Conservation (phyloP, 2,113 vertebrate genomes). For the Rhodinocichla rosea region DNA sequence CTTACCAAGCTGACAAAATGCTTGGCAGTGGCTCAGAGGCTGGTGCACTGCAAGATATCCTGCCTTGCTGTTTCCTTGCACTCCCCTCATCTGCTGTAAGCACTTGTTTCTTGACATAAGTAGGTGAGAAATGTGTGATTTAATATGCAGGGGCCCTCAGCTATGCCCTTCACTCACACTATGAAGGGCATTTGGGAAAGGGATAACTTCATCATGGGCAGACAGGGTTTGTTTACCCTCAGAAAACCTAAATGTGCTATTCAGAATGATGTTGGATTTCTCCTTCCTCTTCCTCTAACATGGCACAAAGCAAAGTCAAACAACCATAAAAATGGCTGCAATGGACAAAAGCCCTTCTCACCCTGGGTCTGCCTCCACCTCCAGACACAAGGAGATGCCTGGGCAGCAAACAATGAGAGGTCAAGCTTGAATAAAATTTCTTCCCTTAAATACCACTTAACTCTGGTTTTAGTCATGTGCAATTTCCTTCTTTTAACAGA, state of each 20-base stretch:
- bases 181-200: background rate
- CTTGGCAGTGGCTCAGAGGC: conserved; percentile 16
- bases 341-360: background rate
- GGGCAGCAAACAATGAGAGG: background rate
- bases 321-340: background rate
- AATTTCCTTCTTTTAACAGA: background rate
- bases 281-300: background rate
- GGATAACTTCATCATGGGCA: background rate
- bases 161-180: background rate
- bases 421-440: background rate
- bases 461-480: background rate
- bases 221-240: background rate
- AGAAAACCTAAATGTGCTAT: background rate
- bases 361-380: background rate
- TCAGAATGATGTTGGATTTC: background rate
- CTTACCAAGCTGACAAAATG: background rate
- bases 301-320: background rate
- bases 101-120: conserved; percentile 31
- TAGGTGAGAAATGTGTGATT: conserved; percentile 3
- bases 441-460: background rate
- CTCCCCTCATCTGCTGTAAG: conserved; percentile 19
- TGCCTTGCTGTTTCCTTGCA: conserved; percentile 32
- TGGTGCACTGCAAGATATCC: conserved; percentile 12
- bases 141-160: background rate
- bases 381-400: background rate